Conservation (phyloP, 1,140 invertebrate species). For the Ylistrum balloti region DNA sequence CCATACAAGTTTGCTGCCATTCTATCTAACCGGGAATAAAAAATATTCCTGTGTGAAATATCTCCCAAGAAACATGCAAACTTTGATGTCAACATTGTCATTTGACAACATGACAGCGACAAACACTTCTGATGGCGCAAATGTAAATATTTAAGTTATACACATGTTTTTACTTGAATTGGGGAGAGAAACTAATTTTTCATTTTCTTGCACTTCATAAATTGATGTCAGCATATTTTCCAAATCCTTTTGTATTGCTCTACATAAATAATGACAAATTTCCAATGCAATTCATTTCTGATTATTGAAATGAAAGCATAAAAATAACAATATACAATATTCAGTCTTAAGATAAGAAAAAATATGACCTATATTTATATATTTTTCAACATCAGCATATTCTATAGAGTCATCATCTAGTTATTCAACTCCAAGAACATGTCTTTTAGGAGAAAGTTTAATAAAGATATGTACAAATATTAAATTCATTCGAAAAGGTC, state of each 20-base stretch:
- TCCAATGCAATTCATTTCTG: neutral
- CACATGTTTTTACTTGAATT: too few species aligned
- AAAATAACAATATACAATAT: slow-evolving; percentile 23
- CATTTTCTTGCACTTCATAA: too few species aligned
- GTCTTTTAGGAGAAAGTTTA: neutral
- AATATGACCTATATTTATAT: neutral
- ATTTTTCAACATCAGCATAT: neutral
- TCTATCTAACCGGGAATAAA: too few species aligned
- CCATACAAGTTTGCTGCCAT: too few species aligned
- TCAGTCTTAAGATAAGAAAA: neutral
- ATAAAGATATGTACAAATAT: neutral
- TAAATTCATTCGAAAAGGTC: slow-evolving; percentile 35
- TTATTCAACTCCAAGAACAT: neutral
- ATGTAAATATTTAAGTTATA: too few species aligned
- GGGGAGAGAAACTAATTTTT: too few species aligned
- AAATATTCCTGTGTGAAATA: too few species aligned
- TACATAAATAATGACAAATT: neutral
- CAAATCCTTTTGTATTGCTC: neutral
- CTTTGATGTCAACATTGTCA: too few species aligned
- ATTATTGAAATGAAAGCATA: neutral
- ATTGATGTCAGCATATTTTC: neutral
- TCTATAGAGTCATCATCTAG: neutral
- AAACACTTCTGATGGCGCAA: too few species aligned
- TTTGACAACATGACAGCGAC: too few species aligned
- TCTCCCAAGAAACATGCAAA: too few species aligned